Evolutionary conservation across 2,113 vertebrate species (phyloP), one percentile per base, ranked within the genome.

Genomic region (Forbesichthys agassizii): DNA sequence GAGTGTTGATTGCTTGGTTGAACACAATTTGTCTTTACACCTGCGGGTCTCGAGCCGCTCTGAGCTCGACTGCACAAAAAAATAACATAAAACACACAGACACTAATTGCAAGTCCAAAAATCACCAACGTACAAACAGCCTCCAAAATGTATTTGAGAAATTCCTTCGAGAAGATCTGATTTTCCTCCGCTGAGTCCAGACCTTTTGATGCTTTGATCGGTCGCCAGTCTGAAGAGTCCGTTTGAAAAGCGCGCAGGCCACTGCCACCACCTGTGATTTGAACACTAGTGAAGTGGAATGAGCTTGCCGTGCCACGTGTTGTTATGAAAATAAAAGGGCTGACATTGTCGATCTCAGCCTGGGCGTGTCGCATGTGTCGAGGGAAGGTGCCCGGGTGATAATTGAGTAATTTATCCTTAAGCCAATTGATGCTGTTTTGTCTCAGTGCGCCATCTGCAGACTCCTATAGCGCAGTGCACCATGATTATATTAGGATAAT

Each of bases 281-380:
- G 79, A 66, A 75, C 70, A 76, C 67, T 69, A 55, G 60, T 63
- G 49, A 8, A 53, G 61, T 0, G 48, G 57, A 67, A 66, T 49
- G 68, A 56, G 74, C 57, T 84, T 71, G 59, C 65, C 20, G 13
- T 81, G 82, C 90, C 91, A 92, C 89, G 91, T 90, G 91, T 83
- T 71, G 52, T 71, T 57, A 86, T 87, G 86, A 93, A 89, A 92
- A 91, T 90, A 90, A 87, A 86, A 68, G 74, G 56, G 59, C 9
- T 75, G 83, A 80, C 88, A 71, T 52, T 36, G 48, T 20, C 27
- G 5, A 56, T 74, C 56, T 67, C 53, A 52, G 10, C 12, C 51
- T 75, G 84, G 90, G 90, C 82, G 89, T 78, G 89, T 79, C 84
- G 74, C 61, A 18, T 71, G 66, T 5, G 60, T 62, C 9, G 11